These are phyloP conservation scores for Diachasma alloeum DNA, from an alignment of 1,140 invertebrate genomes.

Conservation along the genomic window DNA sequence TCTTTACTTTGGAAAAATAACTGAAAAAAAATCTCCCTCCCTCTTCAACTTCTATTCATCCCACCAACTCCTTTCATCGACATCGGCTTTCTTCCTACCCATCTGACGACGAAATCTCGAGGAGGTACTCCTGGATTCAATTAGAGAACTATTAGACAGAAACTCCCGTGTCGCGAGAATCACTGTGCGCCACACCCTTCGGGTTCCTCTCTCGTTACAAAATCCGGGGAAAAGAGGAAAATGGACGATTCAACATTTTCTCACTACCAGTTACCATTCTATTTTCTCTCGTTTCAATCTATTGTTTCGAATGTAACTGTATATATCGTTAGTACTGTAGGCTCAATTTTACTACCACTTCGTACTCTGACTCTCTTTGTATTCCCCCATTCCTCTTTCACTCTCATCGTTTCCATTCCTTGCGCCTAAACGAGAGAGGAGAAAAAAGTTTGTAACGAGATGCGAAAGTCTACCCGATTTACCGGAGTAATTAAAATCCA, in stretches of 20 bases:
- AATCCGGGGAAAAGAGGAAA: too few species aligned
- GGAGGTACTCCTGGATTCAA: conserved; percentile 25
- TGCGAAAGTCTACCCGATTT: conserved; percentile 17
- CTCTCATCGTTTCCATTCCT: background rate
- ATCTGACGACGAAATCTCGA: conserved; percentile 11
- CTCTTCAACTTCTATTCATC: background rate
- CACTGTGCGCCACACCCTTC: background rate
- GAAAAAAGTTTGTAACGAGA: conserved; percentile 26
- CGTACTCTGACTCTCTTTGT: background rate
- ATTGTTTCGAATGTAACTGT: background rate
- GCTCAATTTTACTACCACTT: background rate
- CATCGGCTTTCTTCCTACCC: background rate
- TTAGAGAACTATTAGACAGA: conserved; percentile 27
- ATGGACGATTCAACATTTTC: background rate
- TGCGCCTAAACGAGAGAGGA: background rate
- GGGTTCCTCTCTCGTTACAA: background rate
- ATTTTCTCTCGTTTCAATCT: background rate
- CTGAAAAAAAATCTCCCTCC: background rate
- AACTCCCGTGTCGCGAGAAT: conserved; percentile 21
- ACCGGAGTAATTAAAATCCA: conserved; percentile 22
- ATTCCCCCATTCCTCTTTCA: background rate
- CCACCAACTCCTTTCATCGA: background rate
- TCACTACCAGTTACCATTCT: background rate
- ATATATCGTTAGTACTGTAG: background rate
- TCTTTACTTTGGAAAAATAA: background rate